Base-by-base conservation (phyloP, 2,113 vertebrate species). In the Brienomyrus brachyistius region DNA sequence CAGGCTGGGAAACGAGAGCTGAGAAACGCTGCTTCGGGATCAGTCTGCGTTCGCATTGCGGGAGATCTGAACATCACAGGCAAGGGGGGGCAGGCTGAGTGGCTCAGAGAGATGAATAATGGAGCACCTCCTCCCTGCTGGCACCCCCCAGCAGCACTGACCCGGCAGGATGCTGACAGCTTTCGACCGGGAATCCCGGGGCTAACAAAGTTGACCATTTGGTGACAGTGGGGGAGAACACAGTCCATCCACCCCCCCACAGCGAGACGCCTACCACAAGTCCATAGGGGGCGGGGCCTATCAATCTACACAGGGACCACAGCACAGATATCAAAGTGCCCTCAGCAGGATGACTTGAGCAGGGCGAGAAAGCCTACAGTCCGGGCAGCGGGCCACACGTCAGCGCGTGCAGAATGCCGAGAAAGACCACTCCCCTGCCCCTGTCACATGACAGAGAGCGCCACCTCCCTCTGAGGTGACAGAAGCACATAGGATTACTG, bases 391-490 rank as follows among this genome's bases (percentile, higher is more conserved):
- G 70, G 70, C 70, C 70, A 43, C 35, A 0, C n/a, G 74, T 17
- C 74, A 19, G 74, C 74, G 9, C 8, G 74, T 19, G 74, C 13
- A 77, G 15, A 77, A 43, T 77, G 27, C 4, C 4, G 35, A 43
- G 70, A 43, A 8, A 77, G 70, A 35, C 74, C 27, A 43, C 74
- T 40, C 74, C 74, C 35, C 27, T 6, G 2, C 35, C 35, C 13
- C 74, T 19, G 74, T 35, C 74, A 80, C 74, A 43, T 80, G 35
- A 80, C 74, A 80, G 74, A 80, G 80, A 59, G 70, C 89, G 93
- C 94, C 93, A 94, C 91, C 91, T 95, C 93, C 95, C 93, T 92
- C 85, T 89, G 87, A 92, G 89, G 90, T 92, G 94, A 93, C 90
- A 92, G 54, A 43, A 90, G 87, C 90, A 90, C 31, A 70, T 82